Evolutionary conservation across 2,797 vertebrate species (phyloP).

Genomic region (Ctenosaura bakeri): DNA sequence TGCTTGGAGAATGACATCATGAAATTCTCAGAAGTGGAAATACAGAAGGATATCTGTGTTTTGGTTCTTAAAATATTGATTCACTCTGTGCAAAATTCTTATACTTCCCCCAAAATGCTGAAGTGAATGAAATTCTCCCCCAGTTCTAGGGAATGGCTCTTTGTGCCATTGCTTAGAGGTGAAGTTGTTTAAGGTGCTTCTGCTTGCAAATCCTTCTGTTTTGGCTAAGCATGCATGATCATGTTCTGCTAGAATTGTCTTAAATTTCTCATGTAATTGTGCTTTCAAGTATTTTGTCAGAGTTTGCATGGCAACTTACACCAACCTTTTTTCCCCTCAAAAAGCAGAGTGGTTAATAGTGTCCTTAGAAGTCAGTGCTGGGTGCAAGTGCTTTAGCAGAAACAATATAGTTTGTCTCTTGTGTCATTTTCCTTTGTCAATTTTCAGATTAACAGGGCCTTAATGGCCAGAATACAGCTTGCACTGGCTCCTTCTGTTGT

Average conservation of each 20-base stretch:
- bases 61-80: neutral
- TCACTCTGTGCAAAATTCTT: neutral
- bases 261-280: conserved; percentile 41
- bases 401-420: neutral
- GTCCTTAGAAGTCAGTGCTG: fast-evolving
- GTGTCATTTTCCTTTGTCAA: neutral
- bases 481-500: neutral
- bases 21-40: neutral
- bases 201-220: conserved; percentile 54
- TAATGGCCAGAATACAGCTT: neutral
- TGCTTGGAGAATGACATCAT: neutral
- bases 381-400: neutral
- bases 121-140: neutral
- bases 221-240: conserved; percentile 52
- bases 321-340: neutral
- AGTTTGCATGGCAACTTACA: neutral
- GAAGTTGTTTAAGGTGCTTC: conserved; percentile 44
- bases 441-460: neutral
- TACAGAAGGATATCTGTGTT: neutral
- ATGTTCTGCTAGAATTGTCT: neutral
- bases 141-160: neutral
- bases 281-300: conserved; percentile 1
- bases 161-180: conserved; percentile 19
- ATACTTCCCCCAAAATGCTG: neutral
- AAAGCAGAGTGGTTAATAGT: neutral